These are phyloP conservation scores for Thoracochromis brauschi DNA, from an alignment of 2,113 vertebrate species.

Conservation along the genomic window DNA sequence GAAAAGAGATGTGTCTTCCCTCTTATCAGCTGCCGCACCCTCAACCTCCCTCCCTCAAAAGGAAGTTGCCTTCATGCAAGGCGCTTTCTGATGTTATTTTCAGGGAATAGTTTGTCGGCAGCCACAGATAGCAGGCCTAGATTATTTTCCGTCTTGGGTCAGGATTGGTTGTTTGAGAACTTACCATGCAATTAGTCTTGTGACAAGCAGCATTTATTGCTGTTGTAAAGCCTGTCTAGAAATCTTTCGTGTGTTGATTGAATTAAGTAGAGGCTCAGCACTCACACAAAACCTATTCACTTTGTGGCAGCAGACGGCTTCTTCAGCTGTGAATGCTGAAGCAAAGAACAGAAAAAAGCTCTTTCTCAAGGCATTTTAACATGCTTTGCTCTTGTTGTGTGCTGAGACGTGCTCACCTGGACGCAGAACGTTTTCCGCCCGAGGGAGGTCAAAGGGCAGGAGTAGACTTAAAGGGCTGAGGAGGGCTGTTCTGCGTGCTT, in stretches of 20 bases:
- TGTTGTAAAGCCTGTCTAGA: background rate
- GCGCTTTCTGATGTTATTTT: slow-evolving; percentile 65
- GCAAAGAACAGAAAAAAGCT: background rate
- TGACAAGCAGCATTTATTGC: slow-evolving; percentile 13
- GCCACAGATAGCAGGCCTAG: slow-evolving; percentile 47
- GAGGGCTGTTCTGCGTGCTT: background rate
- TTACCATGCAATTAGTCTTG: slow-evolving; percentile 37
- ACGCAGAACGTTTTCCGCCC: background rate
- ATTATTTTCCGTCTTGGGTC: slow-evolving; percentile 32
- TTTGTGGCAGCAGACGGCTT: background rate
- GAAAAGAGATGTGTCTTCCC: slow-evolving; percentile 39
- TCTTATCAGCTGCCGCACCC: slow-evolving; percentile 64
- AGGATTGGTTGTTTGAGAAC: slow-evolving; percentile 3
- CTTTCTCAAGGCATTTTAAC: background rate
- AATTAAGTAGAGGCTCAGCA: background rate
- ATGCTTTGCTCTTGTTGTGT: background rate
- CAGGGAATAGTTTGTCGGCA: slow-evolving; percentile 51
- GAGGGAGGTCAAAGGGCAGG: slow-evolving; percentile 18
- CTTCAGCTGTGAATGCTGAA: background rate
- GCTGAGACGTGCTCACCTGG: slow-evolving; percentile 2
- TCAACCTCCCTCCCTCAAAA: slow-evolving; percentile 37
- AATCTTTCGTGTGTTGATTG: slow-evolving; percentile 16
- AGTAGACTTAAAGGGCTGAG: background rate
- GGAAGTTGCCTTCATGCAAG: slow-evolving; percentile 56
- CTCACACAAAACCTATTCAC: background rate